phyloP scores from a whole-genome alignment of 2,888 invertebrate genomes.

The Agonopterix subpropinquella region DNA sequence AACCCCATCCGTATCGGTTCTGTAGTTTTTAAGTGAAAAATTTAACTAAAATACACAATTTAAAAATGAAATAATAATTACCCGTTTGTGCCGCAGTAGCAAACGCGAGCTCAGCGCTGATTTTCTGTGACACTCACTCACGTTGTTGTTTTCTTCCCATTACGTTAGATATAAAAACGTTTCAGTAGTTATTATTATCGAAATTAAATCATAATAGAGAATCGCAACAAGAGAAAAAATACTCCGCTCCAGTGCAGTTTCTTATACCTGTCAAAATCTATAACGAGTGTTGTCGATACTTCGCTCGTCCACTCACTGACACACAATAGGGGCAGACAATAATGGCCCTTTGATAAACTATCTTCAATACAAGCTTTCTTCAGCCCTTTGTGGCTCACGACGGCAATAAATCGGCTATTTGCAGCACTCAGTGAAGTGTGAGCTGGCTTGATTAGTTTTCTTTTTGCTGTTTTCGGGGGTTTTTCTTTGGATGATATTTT shows the following conservation, averaged over 20 bases:
- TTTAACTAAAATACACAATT: no score
- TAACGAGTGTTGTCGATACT: background rate
- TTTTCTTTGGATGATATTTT: background rate
- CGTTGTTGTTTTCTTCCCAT: background rate
- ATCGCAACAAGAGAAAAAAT: background rate
- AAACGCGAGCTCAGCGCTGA: no score
- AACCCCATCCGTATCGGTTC: no score
- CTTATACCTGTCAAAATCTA: background rate
- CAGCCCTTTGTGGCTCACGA: constrained; percentile 17
- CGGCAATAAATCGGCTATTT: constrained; percentile 19
- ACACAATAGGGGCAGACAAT: constrained; percentile 1
- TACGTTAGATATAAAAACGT: no score
- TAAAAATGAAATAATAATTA: no score
- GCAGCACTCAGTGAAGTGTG: constrained; percentile 10
- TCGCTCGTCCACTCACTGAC: background rate
- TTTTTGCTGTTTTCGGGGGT: constrained; percentile 1
- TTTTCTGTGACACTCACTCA: no score
- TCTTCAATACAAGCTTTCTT: constrained; percentile 20
- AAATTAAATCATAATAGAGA: background rate
- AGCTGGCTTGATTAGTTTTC: constrained; percentile 9
- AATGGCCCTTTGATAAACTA: constrained; percentile 25
- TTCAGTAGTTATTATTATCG: background rate
- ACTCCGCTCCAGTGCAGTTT: no score
- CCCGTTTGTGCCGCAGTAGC: no score
- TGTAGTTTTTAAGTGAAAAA: no score